These are phyloP conservation scores for Platygyra sinensis DNA, from an alignment of 64 coral and sea anemone species.

Conservation along the genomic window DNA sequence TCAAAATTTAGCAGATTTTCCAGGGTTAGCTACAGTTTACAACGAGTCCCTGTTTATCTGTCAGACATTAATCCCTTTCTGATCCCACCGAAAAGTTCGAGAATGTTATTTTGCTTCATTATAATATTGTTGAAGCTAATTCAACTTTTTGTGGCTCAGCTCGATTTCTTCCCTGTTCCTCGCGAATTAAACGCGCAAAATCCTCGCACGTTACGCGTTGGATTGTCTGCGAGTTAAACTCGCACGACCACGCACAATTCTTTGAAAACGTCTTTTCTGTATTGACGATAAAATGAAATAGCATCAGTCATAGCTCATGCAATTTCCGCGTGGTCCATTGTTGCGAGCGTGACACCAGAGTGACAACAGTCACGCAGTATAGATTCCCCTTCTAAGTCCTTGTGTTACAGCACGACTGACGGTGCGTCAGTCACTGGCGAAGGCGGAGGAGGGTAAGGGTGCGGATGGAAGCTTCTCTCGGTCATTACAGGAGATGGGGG, in stretches of 20 bases:
- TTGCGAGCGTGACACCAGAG: neutral
- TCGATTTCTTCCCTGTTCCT: neutral
- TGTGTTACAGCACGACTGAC: conserved; percentile 64
- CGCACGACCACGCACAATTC: no score
- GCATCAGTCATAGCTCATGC: no score
- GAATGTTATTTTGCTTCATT: neutral
- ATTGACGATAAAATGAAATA: no score
- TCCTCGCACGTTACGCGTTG: neutral
- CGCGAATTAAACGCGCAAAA: neutral
- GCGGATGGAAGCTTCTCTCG: conserved; percentile 78
- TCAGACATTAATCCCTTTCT: neutral
- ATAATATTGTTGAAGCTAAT: neutral
- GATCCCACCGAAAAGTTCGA: neutral
- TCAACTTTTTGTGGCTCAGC: neutral
- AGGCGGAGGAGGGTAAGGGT: conserved; percentile 89
- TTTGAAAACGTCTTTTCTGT: no score
- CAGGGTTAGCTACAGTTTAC: neutral
- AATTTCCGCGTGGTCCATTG: no score
- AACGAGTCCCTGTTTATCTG: neutral
- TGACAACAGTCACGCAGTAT: neutral
- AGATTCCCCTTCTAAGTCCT: neutral
- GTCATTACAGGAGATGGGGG: conserved; percentile 78
- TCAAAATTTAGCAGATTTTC: neutral
- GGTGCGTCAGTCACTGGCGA: conserved; percentile 91
- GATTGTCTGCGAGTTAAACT: no score